Percentiles rank a stretch among this genome's conserved stretches.
Conservation (phyloP, 2,797 vertebrate species). For the Allobates femoralis region DNA sequence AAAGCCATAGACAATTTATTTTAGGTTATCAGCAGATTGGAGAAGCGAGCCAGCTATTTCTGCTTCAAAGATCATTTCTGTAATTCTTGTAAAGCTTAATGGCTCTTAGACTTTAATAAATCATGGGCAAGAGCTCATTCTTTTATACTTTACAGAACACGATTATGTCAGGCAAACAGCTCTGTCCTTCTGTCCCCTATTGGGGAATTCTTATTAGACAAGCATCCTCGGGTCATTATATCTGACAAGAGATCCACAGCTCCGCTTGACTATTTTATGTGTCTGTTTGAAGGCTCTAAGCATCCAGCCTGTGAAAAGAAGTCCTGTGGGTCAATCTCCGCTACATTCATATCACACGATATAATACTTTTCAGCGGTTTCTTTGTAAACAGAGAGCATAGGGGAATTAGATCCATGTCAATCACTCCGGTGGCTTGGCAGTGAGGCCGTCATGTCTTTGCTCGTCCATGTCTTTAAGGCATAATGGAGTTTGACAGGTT, state of each 20-base stretch:
- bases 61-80: conserved; percentile 54
- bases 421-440: conserved; percentile 7
- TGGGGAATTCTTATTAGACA: conserved; percentile 55
- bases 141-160: conserved; percentile 57
- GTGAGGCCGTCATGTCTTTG: not conserved
- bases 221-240: conserved; percentile 60
- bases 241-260: conserved; percentile 31
- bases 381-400: conserved; percentile 51
- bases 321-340: conserved; percentile 50
- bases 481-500: conserved; percentile 41
- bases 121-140: conserved; percentile 54
- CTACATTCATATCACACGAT: conserved; percentile 34
- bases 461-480: not conserved
- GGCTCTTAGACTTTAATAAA: conserved; percentile 54
- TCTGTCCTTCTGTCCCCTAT: conserved; percentile 52
- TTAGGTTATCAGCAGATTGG: conserved; percentile 45
- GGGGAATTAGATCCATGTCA: conserved; percentile 49
- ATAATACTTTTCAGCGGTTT: conserved; percentile 48
- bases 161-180: conserved; percentile 57
- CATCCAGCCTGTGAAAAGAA: conserved; percentile 48
- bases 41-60: conserved; percentile 39
- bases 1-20: conserved; percentile 47
- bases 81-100: conserved; percentile 58
- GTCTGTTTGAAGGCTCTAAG: conserved; percentile 56
- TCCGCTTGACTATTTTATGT: conserved; percentile 54